Conservation (phyloP, 2,113 vertebrate genomes). For the Sinocyclocheilus anshuiensis region DNA sequence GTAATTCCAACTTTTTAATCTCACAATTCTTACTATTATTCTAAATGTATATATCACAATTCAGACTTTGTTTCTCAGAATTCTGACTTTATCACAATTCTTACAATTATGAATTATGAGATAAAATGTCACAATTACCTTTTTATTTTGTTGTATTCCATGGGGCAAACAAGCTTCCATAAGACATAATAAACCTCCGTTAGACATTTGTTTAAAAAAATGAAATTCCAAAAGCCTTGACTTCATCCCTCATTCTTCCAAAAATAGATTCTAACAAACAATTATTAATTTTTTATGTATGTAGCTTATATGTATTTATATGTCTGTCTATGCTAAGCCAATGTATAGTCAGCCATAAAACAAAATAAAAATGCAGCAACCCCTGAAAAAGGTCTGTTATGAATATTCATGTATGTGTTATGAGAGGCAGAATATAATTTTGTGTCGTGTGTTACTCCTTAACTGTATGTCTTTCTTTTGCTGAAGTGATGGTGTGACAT, state of each 20-base stretch:
- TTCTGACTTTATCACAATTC: neutral
- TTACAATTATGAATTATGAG: neutral
- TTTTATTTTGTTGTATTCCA: neutral
- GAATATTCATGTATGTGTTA: neutral
- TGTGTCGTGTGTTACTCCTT: neutral
- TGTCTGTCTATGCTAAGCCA: neutral
- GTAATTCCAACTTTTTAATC: neutral
- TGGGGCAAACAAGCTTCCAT: neutral
- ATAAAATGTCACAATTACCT: neutral
- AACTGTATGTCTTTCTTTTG: neutral
- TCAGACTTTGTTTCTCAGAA: neutral
- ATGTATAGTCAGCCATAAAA: neutral
- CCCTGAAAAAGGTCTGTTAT: neutral
- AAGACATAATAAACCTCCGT: neutral
- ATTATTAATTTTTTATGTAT: neutral
- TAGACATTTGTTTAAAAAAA: neutral
- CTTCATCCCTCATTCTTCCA: neutral
- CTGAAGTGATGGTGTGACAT: conserved; percentile 20
- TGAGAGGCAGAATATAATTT: neutral
- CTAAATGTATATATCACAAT: neutral
- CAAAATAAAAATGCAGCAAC: neutral
- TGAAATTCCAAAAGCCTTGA: neutral
- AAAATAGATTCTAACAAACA: neutral
- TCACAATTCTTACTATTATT: neutral
- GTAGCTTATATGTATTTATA: neutral